These are phyloP conservation scores for Drosophila subsilvestris DNA, from an alignment of 2,888 invertebrate species.

Conservation along the genomic window DNA sequence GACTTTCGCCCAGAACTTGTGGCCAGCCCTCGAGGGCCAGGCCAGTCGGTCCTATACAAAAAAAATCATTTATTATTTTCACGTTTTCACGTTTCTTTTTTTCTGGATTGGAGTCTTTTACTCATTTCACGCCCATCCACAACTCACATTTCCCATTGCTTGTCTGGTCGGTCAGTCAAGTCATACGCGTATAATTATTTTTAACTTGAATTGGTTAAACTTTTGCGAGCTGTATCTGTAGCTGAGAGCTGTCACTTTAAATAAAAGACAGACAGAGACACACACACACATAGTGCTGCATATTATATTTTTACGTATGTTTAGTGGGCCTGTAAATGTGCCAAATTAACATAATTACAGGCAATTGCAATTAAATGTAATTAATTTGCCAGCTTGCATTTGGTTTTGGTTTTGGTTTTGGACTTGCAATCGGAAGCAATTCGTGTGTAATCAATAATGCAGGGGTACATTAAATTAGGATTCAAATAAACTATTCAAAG, in stretches of 20 bases:
- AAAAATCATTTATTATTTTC: conserved; percentile 44
- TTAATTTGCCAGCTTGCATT: conserved; percentile 55
- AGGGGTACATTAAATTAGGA: conserved; percentile 26
- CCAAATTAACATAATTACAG: conserved; percentile 72
- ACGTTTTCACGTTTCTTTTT: conserved; percentile 39
- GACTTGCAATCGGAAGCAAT: conserved; percentile 16
- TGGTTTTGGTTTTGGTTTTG: conserved; percentile 18
- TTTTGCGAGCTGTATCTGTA: conserved; percentile 51
- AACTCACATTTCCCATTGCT: conserved; percentile 12
- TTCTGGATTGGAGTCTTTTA: conserved; percentile 16
- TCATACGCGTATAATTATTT: conserved; percentile 59
- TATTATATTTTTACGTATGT: background rate
- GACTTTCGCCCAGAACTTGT: background rate
- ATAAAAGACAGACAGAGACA: conserved; percentile 37
- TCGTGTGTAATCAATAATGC: conserved; percentile 31
- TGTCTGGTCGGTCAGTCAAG: conserved; percentile 30
- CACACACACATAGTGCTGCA: conserved; percentile 2
- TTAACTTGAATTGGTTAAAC: conserved; percentile 28
- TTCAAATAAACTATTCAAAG: conserved; percentile 19
- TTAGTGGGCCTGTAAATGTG: conserved; percentile 44
- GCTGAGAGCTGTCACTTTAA: conserved; percentile 48
- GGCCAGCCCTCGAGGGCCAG: conserved; percentile 9
- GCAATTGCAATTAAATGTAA: conserved; percentile 60
- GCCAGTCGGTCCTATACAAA: conserved; percentile 3
- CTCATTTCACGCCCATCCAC: conserved; percentile 49